Conservation (phyloP, 1,140 invertebrate genomes). For the Aphelinus atriplicis region DNA sequence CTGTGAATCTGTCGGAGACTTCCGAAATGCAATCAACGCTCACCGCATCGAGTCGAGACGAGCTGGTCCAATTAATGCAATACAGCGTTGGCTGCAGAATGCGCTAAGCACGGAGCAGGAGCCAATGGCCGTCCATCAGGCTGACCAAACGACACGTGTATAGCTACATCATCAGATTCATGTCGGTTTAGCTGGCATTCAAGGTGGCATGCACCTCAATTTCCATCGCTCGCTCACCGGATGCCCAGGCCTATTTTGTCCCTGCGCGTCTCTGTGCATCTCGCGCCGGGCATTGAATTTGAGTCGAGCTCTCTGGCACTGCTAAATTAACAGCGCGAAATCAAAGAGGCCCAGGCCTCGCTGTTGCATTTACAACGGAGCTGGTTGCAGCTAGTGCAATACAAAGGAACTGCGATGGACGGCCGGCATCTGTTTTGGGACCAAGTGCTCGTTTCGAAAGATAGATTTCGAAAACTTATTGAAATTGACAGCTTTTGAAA, state of each 20-base stretch:
- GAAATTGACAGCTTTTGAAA: too few relatives aligned
- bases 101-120: not conserved
- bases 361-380: too few relatives aligned
- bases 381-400: too few relatives aligned
- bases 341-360: not conserved
- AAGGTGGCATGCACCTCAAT: constrained; percentile 8
- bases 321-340: constrained; percentile 7
- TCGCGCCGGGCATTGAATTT: constrained; percentile 3
- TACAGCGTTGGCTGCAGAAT: not conserved
- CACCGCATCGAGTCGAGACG: not conserved
- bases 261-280: not conserved
- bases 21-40: not conserved
- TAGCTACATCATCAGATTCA: constrained; percentile 5
- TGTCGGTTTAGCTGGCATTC: constrained; percentile 11
- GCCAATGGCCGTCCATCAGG: constrained; percentile 13
- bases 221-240: not conserved
- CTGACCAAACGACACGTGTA: constrained; percentile 7
- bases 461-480: not conserved
- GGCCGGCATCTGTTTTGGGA: not conserved
- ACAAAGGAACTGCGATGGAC: too few relatives aligned
- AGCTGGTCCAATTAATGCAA: constrained; percentile 23
- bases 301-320: not conserved
- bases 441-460: not conserved
- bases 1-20: too few relatives aligned
- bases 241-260: too few relatives aligned